These are phyloP conservation scores for Parascotia fuliginaria DNA, from an alignment of 2,888 invertebrate genomes.

Conservation along the genomic window DNA sequence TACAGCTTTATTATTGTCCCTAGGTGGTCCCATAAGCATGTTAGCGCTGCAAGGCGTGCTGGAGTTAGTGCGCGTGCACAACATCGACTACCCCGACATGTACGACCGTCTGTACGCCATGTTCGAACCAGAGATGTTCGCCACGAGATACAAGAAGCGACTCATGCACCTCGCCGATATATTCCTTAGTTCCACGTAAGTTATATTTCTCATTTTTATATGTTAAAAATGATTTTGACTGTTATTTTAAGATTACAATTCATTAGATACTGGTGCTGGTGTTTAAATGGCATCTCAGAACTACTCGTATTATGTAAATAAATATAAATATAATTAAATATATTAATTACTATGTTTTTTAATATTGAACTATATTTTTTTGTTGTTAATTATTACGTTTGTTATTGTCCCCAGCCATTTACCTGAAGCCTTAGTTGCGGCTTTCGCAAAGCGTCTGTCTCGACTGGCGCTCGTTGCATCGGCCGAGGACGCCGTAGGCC, in stretches of 20 bases:
- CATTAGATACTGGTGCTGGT: too few species aligned
- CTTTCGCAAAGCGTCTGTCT: slow-evolving; percentile 95
- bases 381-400: too few species aligned
- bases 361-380: too few species aligned
- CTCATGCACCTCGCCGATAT: slow-evolving; percentile 95
- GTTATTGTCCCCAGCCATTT: slow-evolving; percentile 95
- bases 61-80: slow-evolving; percentile 94
- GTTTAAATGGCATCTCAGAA: too few species aligned
- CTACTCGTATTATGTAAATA: too few species aligned
- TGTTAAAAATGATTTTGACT: too few species aligned
- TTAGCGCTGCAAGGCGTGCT: slow-evolving; percentile 97
- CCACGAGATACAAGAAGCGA: slow-evolving; percentile 94
- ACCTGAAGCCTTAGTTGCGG: slow-evolving; percentile 95
- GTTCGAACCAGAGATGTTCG: slow-evolving; percentile 96
- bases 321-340: too few species aligned
- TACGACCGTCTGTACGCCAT: slow-evolving; percentile 97
- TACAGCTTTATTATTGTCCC: slow-evolving; percentile 49
- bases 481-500: slow-evolving; percentile 90
- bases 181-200: slow-evolving; percentile 96
- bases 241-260: too few species aligned
- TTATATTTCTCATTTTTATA: slow-evolving; percentile 22
- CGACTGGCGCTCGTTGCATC: slow-evolving; percentile 94
- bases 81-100: slow-evolving; percentile 98
- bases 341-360: too few species aligned
- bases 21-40: slow-evolving; percentile 94